Base-by-base conservation (phyloP, 2,797 vertebrate genomes). In the Oryzias dopingdopingensis region DNA sequence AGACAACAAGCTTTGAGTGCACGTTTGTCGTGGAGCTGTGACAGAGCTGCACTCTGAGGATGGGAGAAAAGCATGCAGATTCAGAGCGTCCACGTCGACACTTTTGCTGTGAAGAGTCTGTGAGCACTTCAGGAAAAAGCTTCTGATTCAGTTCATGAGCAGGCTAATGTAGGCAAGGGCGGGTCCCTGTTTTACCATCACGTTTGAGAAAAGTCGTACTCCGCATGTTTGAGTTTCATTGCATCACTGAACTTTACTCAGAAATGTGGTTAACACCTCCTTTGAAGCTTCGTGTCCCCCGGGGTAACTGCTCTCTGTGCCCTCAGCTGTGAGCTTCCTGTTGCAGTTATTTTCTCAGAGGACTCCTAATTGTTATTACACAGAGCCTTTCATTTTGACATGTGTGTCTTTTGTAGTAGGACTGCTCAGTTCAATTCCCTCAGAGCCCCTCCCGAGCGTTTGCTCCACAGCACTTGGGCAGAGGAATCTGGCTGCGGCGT, bases 401-500 rank as follows among this genome's bases (percentile, higher is more conserved):
- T 79, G 59, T 83, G 63, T 75, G 88, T 90, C 90, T 80, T 92
- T 90, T 88, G 92, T 90, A 62, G 91, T 93, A 87, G 92, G 87
- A 88, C 77, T 86, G 71, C 91, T 92, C 47, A 88, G 89, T 79
- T 85, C 92, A 86, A 92, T 86, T 84, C 59, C 92, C 79, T 89
- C 92, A 56, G 92, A 93, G 76, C 91, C 90, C 20, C 90, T 89
- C 89, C 93, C 91, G 88, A 85, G 76, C 78, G 79, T 90, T 90
- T 87, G 89, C 89, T 88, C 93, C 83, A 83, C 93, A 64, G 92
- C 93, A 89, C 92, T 92, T 84, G 89, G 91, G 89, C 92, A 90
- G 91, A 92, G 92, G 77, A 90, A 90, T 76, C 93, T 94, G 88
- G 86, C 91, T 86, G 81, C 89, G 50, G 83, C 92, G 77, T 76